phyloP scores from a whole-genome alignment of 1,140 invertebrate genomes.

The Hyposmocoma kahamanoa region DNA sequence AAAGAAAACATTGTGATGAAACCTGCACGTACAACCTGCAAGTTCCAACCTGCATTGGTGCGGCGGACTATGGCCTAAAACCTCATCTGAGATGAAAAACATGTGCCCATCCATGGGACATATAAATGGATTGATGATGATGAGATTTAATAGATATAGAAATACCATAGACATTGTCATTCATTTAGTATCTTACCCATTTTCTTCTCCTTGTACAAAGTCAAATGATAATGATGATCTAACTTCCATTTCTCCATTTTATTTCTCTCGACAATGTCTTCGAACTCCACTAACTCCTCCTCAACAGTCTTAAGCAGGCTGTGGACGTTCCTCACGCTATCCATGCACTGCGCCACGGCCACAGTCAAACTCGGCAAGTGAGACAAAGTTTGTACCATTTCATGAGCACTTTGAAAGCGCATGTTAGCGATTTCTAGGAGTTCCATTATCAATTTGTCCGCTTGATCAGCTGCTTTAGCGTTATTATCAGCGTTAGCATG shows the following conservation, averaged over 20 bases:
- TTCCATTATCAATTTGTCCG: constrained; percentile 50
- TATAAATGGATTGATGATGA: too few relatives aligned
- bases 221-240: constrained; percentile 60
- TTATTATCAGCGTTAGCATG: constrained; percentile 60
- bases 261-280: constrained; percentile 54
- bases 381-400: constrained; percentile 44
- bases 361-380: constrained; percentile 50
- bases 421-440: constrained; percentile 39
- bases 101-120: too few relatives aligned
- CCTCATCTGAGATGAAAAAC: too few relatives aligned
- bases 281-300: constrained; percentile 55
- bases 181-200: constrained; percentile 50
- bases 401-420: constrained; percentile 42
- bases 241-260: constrained; percentile 66
- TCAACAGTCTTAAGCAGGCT: constrained; percentile 46
- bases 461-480: constrained; percentile 51
- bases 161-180: background rate
- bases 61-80: too few relatives aligned
- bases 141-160: too few relatives aligned
- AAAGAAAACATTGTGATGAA: too few relatives aligned
- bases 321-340: constrained; percentile 51
- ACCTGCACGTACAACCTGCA: too few relatives aligned
- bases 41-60: too few relatives aligned
- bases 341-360: constrained; percentile 52
- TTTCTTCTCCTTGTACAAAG: constrained; percentile 61